A percentile compares a stretch with the other conserved stretches of the same genome.
Evolutionary conservation across 2,113 vertebrate genomes (phyloP).

Genomic region (Anser cygnoides): DNA sequence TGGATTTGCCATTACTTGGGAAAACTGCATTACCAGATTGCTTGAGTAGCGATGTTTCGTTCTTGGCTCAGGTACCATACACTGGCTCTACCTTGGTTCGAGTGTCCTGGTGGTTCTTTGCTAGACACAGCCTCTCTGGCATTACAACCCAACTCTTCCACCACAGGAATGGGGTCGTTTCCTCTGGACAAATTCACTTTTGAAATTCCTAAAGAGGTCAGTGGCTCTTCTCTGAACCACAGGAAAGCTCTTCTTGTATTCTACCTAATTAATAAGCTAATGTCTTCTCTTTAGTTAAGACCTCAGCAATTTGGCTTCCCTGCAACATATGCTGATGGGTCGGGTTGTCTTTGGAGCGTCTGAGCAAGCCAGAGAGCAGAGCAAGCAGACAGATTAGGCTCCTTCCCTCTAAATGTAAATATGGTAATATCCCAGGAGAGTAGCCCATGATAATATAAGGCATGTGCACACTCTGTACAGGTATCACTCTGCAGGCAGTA

Average conservation of each 20-base stretch:
- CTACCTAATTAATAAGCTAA: neutral
- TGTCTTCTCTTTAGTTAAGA: neutral
- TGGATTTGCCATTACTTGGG: neutral
- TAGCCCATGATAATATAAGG: neutral
- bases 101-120: neutral
- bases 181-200: neutral
- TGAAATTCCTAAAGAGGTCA: neutral
- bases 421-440: neutral
- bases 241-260: neutral
- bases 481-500: neutral
- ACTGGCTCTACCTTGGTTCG: neutral
- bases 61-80: rapidly evolving
- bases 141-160: neutral
- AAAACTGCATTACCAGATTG: rapidly evolving
- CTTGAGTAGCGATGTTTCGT: rapidly evolving
- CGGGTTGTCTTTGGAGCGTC: neutral
- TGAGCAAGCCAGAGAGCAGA: neutral
- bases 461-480: rapidly evolving
- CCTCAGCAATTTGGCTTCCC: neutral
- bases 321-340: neutral
- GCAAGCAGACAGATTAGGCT: neutral
- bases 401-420: neutral
- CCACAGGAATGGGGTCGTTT: neutral
- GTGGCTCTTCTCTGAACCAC: neutral
- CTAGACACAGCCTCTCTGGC: rapidly evolving